A percentile compares a stretch with the other conserved stretches of the same genome.
Conservation (phyloP, 2,888 invertebrate species). For the Drosophila diplacantha region DNA sequence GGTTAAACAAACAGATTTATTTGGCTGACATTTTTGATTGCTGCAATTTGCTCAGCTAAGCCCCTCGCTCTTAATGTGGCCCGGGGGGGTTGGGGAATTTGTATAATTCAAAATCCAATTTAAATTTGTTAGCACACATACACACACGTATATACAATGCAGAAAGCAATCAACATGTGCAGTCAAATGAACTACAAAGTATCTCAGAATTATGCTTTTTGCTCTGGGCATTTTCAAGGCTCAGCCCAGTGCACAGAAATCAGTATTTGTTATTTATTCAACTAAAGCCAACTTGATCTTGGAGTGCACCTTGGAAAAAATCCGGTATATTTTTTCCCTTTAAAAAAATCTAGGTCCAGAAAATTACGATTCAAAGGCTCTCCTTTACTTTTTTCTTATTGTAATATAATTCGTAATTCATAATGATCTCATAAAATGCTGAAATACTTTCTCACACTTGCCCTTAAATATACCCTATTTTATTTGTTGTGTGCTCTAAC, state of each 20-base stretch:
- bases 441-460: no score
- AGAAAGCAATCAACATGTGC: constrained; percentile 30
- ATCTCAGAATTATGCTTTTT: constrained; percentile 25
- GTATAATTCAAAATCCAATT: constrained; percentile 22
- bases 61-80: not conserved
- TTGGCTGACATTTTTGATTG: constrained; percentile 30
- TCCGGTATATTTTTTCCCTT: not conserved
- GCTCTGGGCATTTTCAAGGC: constrained; percentile 2
- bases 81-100: not conserved
- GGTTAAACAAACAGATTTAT: constrained; percentile 43
- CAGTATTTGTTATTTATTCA: constrained; percentile 1
- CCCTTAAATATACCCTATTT: not conserved
- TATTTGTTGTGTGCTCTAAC: not conserved
- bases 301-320: not conserved
- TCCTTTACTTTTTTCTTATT: no score
- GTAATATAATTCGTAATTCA: no score
- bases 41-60: constrained; percentile 2
- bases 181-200: constrained; percentile 17
- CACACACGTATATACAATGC: not conserved
- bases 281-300: constrained; percentile 8
- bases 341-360: no score
- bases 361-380: not conserved
- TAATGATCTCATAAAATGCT: no score
- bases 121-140: constrained; percentile 2
- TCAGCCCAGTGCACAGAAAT: not conserved